These are phyloP conservation scores for Daphoenositta chrysoptera DNA, from an alignment of 2,113 vertebrate genomes.

Conservation along the genomic window DNA sequence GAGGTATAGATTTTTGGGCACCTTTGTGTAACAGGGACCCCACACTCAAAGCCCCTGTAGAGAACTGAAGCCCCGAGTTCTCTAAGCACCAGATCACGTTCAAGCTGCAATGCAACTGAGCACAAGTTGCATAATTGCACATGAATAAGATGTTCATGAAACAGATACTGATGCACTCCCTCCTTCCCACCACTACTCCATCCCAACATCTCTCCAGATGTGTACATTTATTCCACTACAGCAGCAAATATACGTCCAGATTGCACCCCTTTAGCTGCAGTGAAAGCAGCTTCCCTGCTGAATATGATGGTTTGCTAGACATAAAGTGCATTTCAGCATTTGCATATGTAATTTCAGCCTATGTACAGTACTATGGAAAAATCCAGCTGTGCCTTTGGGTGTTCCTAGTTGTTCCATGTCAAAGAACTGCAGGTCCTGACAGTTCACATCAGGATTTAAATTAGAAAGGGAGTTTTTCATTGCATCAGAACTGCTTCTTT, in stretches of 20 bases:
- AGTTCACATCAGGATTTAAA: neutral
- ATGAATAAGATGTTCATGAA: neutral
- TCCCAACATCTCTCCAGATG: conserved; percentile 21
- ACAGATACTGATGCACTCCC: neutral
- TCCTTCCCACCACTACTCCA: neutral
- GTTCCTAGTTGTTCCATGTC: neutral
- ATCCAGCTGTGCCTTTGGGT: neutral
- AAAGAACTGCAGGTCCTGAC: neutral
- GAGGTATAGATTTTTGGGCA: neutral
- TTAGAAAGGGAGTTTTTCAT: neutral
- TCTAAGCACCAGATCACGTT: neutral
- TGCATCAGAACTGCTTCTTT: neutral
- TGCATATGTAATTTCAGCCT: neutral
- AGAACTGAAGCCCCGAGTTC: neutral
- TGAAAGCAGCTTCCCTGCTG: conserved; percentile 22
- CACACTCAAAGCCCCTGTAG: neutral
- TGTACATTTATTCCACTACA: neutral
- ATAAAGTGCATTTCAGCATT: neutral
- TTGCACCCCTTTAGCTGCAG: neutral
- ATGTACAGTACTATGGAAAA: neutral
- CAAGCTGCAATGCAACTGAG: neutral
- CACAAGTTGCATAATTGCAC: neutral
- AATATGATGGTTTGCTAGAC: neutral
- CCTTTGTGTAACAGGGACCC: neutral
- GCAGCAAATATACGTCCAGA: neutral